phyloP scores from a whole-genome alignment of 2,888 invertebrate genomes.

The Philereme vetulata region DNA sequence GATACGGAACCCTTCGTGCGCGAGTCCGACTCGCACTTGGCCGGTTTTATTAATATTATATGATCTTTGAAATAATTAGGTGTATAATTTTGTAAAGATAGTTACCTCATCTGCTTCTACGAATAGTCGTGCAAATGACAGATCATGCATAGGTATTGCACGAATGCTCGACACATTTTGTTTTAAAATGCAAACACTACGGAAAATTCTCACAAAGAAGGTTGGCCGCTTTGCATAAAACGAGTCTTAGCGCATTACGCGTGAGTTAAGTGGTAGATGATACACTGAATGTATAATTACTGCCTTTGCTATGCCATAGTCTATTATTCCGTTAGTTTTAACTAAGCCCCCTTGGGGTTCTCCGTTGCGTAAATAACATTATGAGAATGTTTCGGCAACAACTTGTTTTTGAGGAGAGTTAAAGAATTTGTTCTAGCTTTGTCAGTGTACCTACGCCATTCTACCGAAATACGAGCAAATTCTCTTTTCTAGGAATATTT shows the following conservation, averaged over 20 bases:
- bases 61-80: too few species aligned
- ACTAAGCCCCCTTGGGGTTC: constrained; percentile 18
- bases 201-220: not conserved
- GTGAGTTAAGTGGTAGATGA: constrained; percentile 7
- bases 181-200: not conserved
- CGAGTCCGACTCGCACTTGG: too few species aligned
- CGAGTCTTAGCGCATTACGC: not conserved
- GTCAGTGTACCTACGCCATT: not conserved
- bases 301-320: constrained; percentile 15
- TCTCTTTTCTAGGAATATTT: not conserved
- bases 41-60: too few species aligned
- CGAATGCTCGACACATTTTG: not conserved
- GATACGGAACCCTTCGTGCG: too few species aligned
- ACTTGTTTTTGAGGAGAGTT: constrained; percentile 5
- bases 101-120: not conserved
- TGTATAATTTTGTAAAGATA: too few species aligned
- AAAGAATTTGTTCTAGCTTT: constrained; percentile 3
- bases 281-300: constrained; percentile 12
- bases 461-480: not conserved
- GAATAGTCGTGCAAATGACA: not conserved
- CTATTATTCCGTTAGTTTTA: constrained; percentile 25
- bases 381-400: constrained; percentile 16
- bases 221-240: not conserved
- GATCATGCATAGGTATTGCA: not conserved
- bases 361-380: constrained; percentile 23